phyloP scores from a whole-genome alignment of 1,140 invertebrate genomes.

The Lysiphlebus fabarum region DNA sequence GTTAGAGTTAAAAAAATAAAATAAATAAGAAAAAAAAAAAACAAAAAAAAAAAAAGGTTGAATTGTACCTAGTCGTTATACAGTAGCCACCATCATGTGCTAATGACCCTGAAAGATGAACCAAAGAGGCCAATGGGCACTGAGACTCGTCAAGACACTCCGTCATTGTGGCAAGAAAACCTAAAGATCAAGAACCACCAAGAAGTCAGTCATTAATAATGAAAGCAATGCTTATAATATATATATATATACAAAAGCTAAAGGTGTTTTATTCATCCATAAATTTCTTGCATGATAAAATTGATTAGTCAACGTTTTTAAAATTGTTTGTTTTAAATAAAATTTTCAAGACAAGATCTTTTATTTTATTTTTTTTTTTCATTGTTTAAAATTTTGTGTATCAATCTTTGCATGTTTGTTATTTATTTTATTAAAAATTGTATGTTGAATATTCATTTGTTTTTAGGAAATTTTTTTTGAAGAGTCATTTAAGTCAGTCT shows the following conservation, averaged over 20 bases:
- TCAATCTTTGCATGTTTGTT: neutral
- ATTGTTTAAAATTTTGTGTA: neutral
- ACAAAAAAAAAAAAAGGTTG: conserved; percentile 1
- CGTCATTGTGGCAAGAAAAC: conserved; percentile 2
- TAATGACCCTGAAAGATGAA: conserved; percentile 21
- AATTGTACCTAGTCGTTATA: conserved; percentile 26
- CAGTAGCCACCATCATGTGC: conserved; percentile 24
- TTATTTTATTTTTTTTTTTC: too few species aligned
- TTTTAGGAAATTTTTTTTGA: neutral
- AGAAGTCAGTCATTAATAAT: conserved; percentile 21
- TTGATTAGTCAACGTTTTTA: conserved; percentile 29
- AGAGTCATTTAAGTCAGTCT: conserved; percentile 9
- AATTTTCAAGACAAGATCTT: neutral
- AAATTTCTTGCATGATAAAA: conserved; percentile 23
- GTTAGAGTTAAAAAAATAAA: neutral
- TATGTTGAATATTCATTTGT: too few species aligned
- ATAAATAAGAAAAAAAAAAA: too few species aligned
- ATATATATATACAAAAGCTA: neutral
- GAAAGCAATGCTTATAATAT: neutral
- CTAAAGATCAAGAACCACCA: neutral
- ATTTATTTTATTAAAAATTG: neutral
- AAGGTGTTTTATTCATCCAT: conserved; percentile 10
- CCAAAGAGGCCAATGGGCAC: conserved; percentile 13
- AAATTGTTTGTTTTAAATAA: conserved; percentile 21
- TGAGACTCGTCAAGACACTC: neutral